Conservation (phyloP, 2,888 invertebrate genomes). For the Cheilosia variabilis region DNA sequence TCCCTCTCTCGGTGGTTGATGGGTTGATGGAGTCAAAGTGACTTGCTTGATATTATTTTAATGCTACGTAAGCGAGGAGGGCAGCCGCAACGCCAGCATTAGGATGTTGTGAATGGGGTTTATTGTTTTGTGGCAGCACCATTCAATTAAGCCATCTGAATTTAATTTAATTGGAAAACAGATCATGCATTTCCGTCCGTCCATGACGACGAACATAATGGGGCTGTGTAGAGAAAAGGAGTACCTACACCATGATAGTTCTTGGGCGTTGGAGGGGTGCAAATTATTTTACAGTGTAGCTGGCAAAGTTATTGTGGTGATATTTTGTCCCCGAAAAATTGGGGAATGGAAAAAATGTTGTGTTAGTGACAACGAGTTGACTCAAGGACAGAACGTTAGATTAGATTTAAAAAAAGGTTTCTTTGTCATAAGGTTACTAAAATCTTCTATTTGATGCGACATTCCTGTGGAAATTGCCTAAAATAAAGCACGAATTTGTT, state of each 20-base stretch:
- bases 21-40: constrained; percentile 35
- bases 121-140: constrained; percentile 74
- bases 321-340: constrained; percentile 15
- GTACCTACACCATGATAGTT: not conserved
- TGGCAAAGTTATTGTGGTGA: constrained; percentile 1
- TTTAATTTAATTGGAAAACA: constrained; percentile 75
- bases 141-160: constrained; percentile 75
- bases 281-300: not conserved
- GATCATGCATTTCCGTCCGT: constrained; percentile 73
- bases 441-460: too few relatives aligned
- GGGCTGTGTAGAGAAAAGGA: not conserved
- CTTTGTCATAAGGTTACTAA: too few relatives aligned
- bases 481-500: too few relatives aligned
- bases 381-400: too few relatives aligned
- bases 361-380: too few relatives aligned
- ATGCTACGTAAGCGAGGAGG: constrained; percentile 48
- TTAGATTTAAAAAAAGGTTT: too few relatives aligned
- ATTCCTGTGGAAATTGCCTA: too few relatives aligned
- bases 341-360: not conserved
- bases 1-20: not conserved
- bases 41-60: constrained; percentile 68
- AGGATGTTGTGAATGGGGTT: constrained; percentile 72
- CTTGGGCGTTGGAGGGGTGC: not conserved
- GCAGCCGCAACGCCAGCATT: constrained; percentile 39
- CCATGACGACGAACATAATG: constrained; percentile 43